Conservation (phyloP, 2,888 invertebrate genomes). For the Cetonia aurata region DNA sequence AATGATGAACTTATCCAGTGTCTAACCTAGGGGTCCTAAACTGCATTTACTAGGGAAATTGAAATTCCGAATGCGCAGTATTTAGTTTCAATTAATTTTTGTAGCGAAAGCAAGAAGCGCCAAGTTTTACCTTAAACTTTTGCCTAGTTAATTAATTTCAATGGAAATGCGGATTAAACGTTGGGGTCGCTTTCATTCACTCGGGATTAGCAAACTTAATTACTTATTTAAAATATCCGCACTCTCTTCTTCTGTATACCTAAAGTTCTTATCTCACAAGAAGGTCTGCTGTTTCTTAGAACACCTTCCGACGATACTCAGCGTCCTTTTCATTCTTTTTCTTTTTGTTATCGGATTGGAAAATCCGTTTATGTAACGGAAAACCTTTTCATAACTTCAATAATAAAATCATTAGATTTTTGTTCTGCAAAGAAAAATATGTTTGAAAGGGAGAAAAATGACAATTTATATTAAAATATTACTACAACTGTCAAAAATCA, state of each 20-base stretch:
- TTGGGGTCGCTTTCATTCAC: constrained; percentile 51
- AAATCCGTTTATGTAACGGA: constrained; percentile 12
- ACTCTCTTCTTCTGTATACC: constrained; percentile 25
- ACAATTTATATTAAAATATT: too few species aligned
- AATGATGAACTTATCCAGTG: neutral
- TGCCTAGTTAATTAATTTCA: constrained; percentile 52
- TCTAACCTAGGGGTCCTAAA: neutral
- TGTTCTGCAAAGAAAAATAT: too few species aligned
- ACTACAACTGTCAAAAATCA: too few species aligned
- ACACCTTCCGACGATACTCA: neutral
- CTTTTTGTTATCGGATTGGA: constrained; percentile 20
- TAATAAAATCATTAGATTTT: neutral
- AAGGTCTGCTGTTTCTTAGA: constrained; percentile 1
- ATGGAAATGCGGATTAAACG: constrained; percentile 51
- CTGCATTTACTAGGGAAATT: neutral
- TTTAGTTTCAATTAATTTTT: constrained; percentile 38
- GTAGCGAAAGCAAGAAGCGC: constrained; percentile 6
- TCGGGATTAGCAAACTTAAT: constrained; percentile 52
- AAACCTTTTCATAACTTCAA: neutral
- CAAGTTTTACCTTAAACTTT: constrained; percentile 32
- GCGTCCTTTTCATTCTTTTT: neutral
- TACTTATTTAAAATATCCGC: constrained; percentile 52
- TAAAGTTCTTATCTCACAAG: constrained; percentile 34
- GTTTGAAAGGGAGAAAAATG: too few species aligned
- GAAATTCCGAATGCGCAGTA: constrained; percentile 16